These are phyloP conservation scores for Temnopleurus reevesii DNA, from an alignment of 53 echinoderm and acorn worm species.

Conservation along the genomic window DNA sequence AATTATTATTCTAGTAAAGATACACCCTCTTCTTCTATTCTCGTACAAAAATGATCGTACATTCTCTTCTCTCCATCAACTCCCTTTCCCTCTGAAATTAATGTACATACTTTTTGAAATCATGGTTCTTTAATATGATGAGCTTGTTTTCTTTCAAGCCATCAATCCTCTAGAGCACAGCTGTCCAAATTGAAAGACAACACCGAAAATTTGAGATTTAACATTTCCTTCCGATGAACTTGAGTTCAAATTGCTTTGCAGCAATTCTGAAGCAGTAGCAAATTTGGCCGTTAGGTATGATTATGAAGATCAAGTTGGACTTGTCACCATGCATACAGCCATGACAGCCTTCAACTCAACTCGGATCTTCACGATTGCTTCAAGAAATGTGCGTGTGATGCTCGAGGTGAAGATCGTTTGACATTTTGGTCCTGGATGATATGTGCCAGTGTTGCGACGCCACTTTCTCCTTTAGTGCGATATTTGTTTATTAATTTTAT, in stretches of 20 bases:
- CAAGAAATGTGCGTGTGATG: too few species aligned
- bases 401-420: too few species aligned
- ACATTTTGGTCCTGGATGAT: too few species aligned
- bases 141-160: not conserved
- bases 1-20: too few species aligned
- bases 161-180: not conserved
- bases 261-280: not conserved
- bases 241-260: not conserved
- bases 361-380: too few species aligned
- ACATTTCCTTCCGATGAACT: slow-evolving; percentile 18
- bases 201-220: not conserved
- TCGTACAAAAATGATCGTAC: too few species aligned
- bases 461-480: too few species aligned
- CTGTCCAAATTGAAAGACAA: slow-evolving; percentile 8
- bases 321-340: not conserved
- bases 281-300: slow-evolving; percentile 19
- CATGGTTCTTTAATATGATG: not conserved
- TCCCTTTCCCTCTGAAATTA: not conserved
- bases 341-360: too few species aligned
- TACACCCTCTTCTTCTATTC: too few species aligned
- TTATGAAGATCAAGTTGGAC: slow-evolving; percentile 1
- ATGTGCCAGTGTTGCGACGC: too few species aligned
- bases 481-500: too few species aligned
- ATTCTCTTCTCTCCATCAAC: not conserved
- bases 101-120: not conserved